A percentile compares a stretch with the other conserved stretches of the same genome.
These are phyloP conservation scores for Philhelius pedissequus DNA, from an alignment of 2,888 invertebrate species.

Conservation along the genomic window DNA sequence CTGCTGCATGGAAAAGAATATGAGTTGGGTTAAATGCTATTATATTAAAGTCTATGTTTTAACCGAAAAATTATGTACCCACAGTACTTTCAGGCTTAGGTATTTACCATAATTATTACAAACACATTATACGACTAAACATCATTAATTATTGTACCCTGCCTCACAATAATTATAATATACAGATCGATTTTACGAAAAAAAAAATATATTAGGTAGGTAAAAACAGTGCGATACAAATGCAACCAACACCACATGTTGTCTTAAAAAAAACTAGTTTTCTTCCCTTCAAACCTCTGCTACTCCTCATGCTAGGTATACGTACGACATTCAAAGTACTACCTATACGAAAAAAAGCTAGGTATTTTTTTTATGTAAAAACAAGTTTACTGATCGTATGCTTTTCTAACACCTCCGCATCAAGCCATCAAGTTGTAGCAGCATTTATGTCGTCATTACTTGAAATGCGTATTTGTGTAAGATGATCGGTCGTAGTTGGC, in stretches of 20 bases:
- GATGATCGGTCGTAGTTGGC: neutral
- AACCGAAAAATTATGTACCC: too few relatives aligned
- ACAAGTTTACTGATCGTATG: conserved; percentile 9
- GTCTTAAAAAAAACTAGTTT: conserved; percentile 10
- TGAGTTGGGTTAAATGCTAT: too few relatives aligned
- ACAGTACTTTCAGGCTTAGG: too few relatives aligned
- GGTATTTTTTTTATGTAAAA: neutral
- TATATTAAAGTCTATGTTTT: too few relatives aligned
- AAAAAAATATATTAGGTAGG: neutral
- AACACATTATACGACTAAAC: too few relatives aligned
- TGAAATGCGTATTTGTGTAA: conserved; percentile 11
- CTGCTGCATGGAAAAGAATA: too few relatives aligned
- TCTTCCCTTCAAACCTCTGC: neutral
- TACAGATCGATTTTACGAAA: neutral
- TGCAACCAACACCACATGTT: conserved; percentile 1
- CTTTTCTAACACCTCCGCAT: conserved; percentile 20
- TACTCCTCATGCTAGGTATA: neutral
- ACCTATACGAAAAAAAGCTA: neutral
- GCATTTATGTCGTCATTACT: conserved; percentile 18
- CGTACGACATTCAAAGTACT: neutral
- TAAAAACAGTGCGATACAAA: neutral
- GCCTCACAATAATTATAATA: neutral
- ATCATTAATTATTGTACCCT: too few relatives aligned
- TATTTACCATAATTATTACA: too few relatives aligned
- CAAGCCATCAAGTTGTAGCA: conserved; percentile 9